phyloP scores from a whole-genome alignment of 2,888 invertebrate genomes.

The Melitaea athalia region DNA sequence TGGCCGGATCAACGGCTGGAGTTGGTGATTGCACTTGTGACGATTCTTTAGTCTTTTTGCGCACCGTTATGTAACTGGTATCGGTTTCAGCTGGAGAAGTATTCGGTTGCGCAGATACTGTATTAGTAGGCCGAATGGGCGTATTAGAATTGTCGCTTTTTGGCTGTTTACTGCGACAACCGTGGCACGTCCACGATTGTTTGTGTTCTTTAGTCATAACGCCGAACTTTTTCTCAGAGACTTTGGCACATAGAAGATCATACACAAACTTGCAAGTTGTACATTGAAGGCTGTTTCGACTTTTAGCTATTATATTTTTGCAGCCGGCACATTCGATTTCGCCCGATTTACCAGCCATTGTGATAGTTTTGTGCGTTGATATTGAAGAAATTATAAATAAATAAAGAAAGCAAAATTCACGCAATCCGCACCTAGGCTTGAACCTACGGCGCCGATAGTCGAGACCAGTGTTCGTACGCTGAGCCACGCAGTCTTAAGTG shows the following conservation, averaged over 20 bases:
- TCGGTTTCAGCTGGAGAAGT: background rate
- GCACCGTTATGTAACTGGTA: constrained; percentile 8
- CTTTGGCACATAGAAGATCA: constrained; percentile 19
- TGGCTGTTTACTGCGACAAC: constrained; percentile 11
- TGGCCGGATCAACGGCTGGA: background rate
- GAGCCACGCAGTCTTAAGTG: no score
- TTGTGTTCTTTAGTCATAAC: background rate
- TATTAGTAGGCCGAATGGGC: constrained; percentile 9
- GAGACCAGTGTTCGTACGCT: no score
- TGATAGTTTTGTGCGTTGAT: background rate
- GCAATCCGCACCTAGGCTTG: no score
- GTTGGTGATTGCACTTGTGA: background rate
- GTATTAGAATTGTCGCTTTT: constrained; percentile 21
- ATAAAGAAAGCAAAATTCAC: no score
- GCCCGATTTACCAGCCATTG: no score
- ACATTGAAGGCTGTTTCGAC: constrained; percentile 1
- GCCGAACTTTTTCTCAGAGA: constrained; percentile 2
- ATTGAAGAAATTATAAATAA: no score
- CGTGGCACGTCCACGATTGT: constrained; percentile 12
- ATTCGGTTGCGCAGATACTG: background rate
- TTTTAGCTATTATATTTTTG: background rate
- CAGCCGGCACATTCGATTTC: background rate
- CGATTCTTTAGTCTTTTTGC: constrained; percentile 9
- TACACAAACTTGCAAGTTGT: constrained; percentile 3
- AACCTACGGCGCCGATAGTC: no score